Base-by-base conservation (phyloP, 1,140 invertebrate species). In the Carposina sasakii region DNA sequence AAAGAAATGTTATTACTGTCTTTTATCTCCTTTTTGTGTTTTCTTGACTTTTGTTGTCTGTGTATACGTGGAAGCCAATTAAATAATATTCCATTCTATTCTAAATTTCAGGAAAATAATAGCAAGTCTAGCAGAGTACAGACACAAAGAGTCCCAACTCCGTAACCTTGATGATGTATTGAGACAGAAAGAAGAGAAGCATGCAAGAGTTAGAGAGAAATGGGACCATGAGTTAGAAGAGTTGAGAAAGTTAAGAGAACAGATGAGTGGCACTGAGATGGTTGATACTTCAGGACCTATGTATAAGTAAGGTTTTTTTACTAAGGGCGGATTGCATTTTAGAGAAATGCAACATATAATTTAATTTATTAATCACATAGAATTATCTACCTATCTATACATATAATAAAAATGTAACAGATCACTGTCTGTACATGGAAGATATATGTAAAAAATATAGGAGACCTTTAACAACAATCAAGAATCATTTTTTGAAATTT, bases 251-350 rank as follows among this genome's bases (percentile, higher is more conserved):
- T 50, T 58, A 51, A 49, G 46, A 8, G 57, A 48, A 10, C 13
- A 48, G 13, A 23, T 39, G 12, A 37, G 33, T 16, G 23, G 28
- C 9, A 20, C 41, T 20, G 16, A 54, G 16, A 52, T 60, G 3
- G 47, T 58, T 10, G 42, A 65, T 5, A 20, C 22, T 1, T 22
- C 23, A 1, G 61, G 61, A 10, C 67, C 71, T 4, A 44, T 69
- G 15, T 60, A 66, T 47, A 59, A 53, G 73, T 79, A 48, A 63
- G 67, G n/a, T n/a, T n/a, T n/a, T n/a, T n/a, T n/a, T n/a, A n/a
- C n/a, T n/a, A n/a, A n/a, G n/a, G n/a, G n/a, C n/a, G n/a, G n/a
- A n/a, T n/a, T n/a, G n/a, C n/a, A n/a, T n/a, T n/a, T n/a, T n/a
- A n/a, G n/a, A n/a, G n/a, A n/a, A n/a, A n/a, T n/a, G n/a, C n/a